These are phyloP conservation scores for Sakesphorus luctuosus DNA, from an alignment of 2,113 vertebrate genomes.

Conservation along the genomic window DNA sequence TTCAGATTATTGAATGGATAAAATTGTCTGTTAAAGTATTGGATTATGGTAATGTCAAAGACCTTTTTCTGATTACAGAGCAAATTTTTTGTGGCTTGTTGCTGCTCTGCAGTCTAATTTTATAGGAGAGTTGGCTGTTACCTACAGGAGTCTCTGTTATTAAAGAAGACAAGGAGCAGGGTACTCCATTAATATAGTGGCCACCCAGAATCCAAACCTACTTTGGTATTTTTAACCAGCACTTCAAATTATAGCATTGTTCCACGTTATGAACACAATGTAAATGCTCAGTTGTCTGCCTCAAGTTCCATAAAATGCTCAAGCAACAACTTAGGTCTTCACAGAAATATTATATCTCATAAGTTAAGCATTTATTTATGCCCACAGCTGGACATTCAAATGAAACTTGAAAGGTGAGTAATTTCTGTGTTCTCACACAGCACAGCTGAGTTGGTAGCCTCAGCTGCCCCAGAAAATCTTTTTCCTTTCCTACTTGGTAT, in stretches of 20 bases:
- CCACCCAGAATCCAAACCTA: background rate
- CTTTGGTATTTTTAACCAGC: background rate
- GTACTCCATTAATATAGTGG: rapidly evolving
- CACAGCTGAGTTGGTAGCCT: background rate
- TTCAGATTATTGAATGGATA: background rate
- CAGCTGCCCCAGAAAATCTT: background rate
- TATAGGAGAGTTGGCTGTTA: background rate
- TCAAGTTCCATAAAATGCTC: background rate
- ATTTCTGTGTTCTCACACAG: background rate
- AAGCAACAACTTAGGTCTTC: background rate
- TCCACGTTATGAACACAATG: background rate
- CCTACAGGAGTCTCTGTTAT: background rate
- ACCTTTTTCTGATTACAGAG: background rate
- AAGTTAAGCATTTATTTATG: background rate
- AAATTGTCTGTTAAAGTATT: background rate
- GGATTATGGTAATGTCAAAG: background rate
- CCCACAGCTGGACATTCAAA: background rate
- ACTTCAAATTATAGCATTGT: background rate
- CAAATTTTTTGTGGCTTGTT: background rate
- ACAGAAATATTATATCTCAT: background rate
- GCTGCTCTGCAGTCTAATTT: background rate
- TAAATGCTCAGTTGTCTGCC: background rate
- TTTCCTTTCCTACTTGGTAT: background rate
- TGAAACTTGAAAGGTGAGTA: background rate
- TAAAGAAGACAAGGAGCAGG: background rate